Percentiles rank a stretch among this genome's conserved stretches.
phyloP scores from a whole-genome alignment of 92 coral and sea anemone species.

The Muricea muricata region DNA sequence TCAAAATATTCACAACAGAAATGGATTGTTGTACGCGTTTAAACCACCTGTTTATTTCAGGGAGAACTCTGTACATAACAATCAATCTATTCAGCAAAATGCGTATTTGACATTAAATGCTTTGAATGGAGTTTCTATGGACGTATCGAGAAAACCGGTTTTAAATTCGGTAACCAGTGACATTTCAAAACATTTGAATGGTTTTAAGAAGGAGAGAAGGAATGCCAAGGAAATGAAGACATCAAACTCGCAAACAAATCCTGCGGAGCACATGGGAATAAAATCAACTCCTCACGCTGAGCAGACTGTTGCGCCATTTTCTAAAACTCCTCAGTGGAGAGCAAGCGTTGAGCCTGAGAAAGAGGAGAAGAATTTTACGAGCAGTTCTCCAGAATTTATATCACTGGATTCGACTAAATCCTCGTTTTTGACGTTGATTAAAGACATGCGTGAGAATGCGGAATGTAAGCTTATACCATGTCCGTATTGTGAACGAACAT shows the following conservation, averaged over 20 bases:
- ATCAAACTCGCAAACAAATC: slow-evolving; percentile 1
- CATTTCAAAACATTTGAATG: not conserved
- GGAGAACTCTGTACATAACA: not conserved
- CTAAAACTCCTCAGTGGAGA: not conserved
- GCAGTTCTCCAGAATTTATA: not conserved
- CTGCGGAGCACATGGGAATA: not conserved
- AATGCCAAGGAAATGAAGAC: not conserved
- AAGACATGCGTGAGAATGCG: not conserved
- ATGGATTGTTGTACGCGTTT: not conserved
- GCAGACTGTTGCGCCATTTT: not conserved
- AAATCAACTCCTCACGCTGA: not conserved
- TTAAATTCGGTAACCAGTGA: not conserved
- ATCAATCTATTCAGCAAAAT: not conserved
- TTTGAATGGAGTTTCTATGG: not conserved
- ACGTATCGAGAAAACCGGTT: not conserved
- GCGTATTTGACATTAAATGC: not conserved
- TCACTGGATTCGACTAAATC: slow-evolving; percentile 28
- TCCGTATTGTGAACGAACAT: slow-evolving; percentile 20
- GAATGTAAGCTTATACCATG: not conserved
- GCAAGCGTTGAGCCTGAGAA: not conserved
- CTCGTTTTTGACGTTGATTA: slow-evolving; percentile 1
- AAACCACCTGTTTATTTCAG: not conserved
- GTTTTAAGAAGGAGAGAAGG: not conserved
- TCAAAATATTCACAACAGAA: not conserved
- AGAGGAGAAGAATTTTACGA: not conserved